Conservation (phyloP, 2,888 invertebrate genomes). For the Emmelina monodactyla region DNA sequence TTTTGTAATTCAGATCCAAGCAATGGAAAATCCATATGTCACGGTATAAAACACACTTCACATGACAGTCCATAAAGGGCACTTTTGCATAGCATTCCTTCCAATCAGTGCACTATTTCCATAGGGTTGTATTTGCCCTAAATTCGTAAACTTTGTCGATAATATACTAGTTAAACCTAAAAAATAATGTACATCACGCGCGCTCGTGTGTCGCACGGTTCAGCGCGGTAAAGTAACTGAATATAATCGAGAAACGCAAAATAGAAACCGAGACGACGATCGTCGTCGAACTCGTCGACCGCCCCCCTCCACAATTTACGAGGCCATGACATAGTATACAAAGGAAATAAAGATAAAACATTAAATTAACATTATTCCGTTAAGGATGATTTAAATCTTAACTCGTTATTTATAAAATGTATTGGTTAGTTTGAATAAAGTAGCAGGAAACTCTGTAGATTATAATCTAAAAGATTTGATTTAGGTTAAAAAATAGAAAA, state of each 20-base stretch:
- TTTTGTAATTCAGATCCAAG: conserved; percentile 23
- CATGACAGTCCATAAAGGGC: conserved; percentile 24
- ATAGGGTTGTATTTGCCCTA: too few relatives aligned
- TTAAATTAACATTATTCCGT: too few relatives aligned
- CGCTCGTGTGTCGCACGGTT: conserved; percentile 36
- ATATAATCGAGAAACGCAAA: conserved; percentile 55
- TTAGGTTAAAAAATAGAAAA: too few relatives aligned
- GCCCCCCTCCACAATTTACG: conserved; percentile 52
- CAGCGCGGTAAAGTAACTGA: conserved; percentile 56
- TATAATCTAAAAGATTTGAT: too few relatives aligned
- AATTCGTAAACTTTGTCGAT: too few relatives aligned
- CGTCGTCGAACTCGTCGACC: conserved; percentile 14
- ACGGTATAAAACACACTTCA: conserved; percentile 36
- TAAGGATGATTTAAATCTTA: too few relatives aligned
- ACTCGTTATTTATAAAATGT: too few relatives aligned
- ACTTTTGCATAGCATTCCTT: too few relatives aligned
- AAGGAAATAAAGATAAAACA: conserved; percentile 33
- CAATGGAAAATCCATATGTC: conserved; percentile 8
- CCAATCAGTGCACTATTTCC: too few relatives aligned
- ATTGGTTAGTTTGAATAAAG: too few relatives aligned
- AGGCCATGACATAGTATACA: conserved; percentile 48
- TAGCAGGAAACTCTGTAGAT: too few relatives aligned
- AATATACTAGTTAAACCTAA: conserved; percentile 37
- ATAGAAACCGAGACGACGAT: conserved; percentile 47
- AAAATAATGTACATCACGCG: conserved; percentile 47